Percentiles rank a stretch among this genome's conserved stretches.
Conservation (phyloP, 2,888 invertebrate species). For the Odontomyia ornata region DNA sequence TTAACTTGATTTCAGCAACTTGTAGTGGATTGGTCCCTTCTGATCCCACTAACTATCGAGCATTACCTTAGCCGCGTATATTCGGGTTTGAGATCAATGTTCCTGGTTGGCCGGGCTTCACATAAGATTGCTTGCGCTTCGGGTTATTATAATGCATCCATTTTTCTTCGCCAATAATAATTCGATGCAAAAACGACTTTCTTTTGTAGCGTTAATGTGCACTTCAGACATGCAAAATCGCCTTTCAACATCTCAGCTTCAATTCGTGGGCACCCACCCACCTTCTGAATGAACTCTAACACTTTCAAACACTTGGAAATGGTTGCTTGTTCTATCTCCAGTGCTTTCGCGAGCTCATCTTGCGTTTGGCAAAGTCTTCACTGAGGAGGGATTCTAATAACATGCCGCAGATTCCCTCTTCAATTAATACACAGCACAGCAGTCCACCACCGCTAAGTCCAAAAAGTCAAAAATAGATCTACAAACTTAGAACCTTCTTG, state of each 20-base stretch:
- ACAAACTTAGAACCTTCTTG: too few species aligned
- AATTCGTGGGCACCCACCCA: conserved; percentile 5
- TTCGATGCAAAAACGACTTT: not conserved
- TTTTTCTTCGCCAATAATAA: conserved; percentile 1
- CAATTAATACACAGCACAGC: too few species aligned
- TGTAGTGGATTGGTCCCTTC: conserved; percentile 6
- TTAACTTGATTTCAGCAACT: not conserved
- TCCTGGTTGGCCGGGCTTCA: conserved; percentile 9
- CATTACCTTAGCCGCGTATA: not conserved
- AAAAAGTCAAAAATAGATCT: too few species aligned
- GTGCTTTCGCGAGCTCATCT: conserved; percentile 7
- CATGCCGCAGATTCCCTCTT: too few species aligned
- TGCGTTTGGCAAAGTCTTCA: conserved; percentile 8
- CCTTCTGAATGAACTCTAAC: not conserved
- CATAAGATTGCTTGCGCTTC: not conserved
- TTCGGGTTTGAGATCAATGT: conserved; percentile 13
- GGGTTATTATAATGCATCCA: not conserved
- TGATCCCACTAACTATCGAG: not conserved
- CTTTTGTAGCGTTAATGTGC: not conserved
- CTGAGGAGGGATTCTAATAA: not conserved
- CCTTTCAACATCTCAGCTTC: conserved; percentile 7
- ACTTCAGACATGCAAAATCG: conserved; percentile 2
- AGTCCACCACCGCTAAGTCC: too few species aligned
- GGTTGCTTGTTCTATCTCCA: not conserved
- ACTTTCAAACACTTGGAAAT: conserved; percentile 13